Percentiles rank a stretch among this genome's conserved stretches.
These are phyloP conservation scores for Copsychus sechellarum DNA, from an alignment of 2,113 vertebrate species.

Conservation along the genomic window DNA sequence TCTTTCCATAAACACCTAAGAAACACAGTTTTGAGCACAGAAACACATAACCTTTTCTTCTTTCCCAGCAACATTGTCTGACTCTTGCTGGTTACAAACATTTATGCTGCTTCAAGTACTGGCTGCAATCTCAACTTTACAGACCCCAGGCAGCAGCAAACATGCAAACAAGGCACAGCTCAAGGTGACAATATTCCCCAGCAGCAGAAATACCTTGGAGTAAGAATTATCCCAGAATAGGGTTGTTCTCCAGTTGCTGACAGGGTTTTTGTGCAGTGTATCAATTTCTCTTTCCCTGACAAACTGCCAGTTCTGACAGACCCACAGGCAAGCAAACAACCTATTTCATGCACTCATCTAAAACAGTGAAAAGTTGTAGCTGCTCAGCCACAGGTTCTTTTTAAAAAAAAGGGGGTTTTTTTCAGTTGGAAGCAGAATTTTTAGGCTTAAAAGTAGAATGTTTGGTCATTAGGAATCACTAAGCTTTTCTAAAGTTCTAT, in stretches of 20 bases:
- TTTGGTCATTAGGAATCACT: background rate
- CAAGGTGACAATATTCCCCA: background rate
- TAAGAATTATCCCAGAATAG: background rate
- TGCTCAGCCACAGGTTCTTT: background rate
- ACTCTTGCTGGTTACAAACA: background rate
- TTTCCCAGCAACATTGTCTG: background rate
- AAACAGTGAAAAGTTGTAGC: background rate
- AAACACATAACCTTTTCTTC: background rate
- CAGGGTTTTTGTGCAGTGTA: background rate
- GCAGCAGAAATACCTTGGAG: background rate
- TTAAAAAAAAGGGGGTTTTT: background rate
- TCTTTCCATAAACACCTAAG: background rate
- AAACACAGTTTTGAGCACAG: background rate
- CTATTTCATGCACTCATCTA: background rate
- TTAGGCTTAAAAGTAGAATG: background rate
- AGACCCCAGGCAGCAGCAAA: background rate
- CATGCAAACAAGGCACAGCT: background rate
- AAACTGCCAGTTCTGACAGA: background rate
- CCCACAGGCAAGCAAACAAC: background rate
- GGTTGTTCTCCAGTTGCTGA: background rate
- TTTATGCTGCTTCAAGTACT: background rate
- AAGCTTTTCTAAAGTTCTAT: background rate
- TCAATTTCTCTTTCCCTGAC: background rate
- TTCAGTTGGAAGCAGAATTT: background rate
- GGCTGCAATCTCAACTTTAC: background rate